Conservation (phyloP, 2,888 invertebrate genomes). For the Agrotis clavis region DNA sequence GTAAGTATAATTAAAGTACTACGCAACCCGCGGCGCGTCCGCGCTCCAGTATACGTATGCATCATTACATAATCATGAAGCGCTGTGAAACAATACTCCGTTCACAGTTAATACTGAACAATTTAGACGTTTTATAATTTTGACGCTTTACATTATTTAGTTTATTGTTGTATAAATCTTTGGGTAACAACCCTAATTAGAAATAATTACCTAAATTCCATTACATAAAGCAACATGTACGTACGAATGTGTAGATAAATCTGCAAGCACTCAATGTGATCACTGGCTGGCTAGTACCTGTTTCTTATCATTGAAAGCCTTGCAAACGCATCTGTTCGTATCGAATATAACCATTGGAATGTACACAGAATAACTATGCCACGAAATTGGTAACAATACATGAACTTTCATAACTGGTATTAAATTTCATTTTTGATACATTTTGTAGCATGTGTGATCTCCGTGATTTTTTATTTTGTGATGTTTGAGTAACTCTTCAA, state of each 20-base stretch:
- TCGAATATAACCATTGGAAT: constrained; percentile 59
- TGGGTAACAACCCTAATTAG: constrained; percentile 47
- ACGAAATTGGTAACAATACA: constrained; percentile 59
- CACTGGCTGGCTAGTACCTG: background rate
- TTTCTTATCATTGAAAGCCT: constrained; percentile 29
- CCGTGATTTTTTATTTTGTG: constrained; percentile 64
- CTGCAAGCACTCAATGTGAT: constrained; percentile 33
- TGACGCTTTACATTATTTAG: constrained; percentile 59
- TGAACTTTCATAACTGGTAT: constrained; percentile 26
- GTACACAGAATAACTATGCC: constrained; percentile 59
- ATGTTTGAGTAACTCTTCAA: constrained; percentile 38
- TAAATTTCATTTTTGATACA: constrained; percentile 27
- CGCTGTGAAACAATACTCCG: constrained; percentile 72
- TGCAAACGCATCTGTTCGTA: constrained; percentile 49
- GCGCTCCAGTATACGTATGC: constrained; percentile 65
- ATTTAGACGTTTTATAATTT: constrained; percentile 61
- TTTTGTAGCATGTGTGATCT: constrained; percentile 67
- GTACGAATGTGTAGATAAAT: constrained; percentile 38
- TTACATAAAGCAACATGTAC: constrained; percentile 42
- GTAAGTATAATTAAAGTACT: constrained; percentile 62
- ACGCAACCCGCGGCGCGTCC: constrained; percentile 64
- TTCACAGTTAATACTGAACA: constrained; percentile 85
- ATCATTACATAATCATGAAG: constrained; percentile 69
- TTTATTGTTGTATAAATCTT: constrained; percentile 40
- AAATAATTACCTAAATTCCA: constrained; percentile 55